Conservation (phyloP, 2,888 invertebrate species). For the Tipula unca region DNA sequence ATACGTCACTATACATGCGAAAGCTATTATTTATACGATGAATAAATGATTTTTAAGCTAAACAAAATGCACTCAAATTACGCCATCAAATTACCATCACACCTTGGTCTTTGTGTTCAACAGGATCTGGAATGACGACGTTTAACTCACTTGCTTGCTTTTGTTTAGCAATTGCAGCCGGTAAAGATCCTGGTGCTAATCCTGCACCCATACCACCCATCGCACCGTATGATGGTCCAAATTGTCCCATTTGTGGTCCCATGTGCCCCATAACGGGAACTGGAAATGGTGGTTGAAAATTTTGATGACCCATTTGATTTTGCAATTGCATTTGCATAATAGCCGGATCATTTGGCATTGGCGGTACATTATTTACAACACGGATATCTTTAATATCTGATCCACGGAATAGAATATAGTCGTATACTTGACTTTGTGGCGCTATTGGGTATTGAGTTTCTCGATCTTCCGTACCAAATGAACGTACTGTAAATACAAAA, state of each 20-base stretch:
- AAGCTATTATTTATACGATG: not conserved
- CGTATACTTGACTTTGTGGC: constrained; percentile 95
- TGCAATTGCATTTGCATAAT: constrained; percentile 87
- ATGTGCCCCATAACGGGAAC: constrained; percentile 62
- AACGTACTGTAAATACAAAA: constrained; percentile 66
- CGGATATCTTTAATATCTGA: constrained; percentile 98
- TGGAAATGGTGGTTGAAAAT: constrained; percentile 58
- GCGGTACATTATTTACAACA: constrained; percentile 81
- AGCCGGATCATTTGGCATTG: constrained; percentile 93
- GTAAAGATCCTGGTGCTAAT: constrained; percentile 44
- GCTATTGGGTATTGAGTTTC: constrained; percentile 93
- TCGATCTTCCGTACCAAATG: constrained; percentile 97
- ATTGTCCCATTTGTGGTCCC: constrained; percentile 45
- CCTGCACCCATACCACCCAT: constrained; percentile 40
- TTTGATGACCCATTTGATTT: constrained; percentile 52
- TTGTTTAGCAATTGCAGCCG: constrained; percentile 39
- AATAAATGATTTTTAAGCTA: not conserved
- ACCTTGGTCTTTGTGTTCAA: constrained; percentile 43
- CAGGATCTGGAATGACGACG: constrained; percentile 33
- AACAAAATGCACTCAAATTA: not conserved
- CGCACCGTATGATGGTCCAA: constrained; percentile 45
- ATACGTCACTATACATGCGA: not conserved
- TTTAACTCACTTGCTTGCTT: constrained; percentile 60
- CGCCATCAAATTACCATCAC: constrained; percentile 41
- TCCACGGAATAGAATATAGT: constrained; percentile 96